These are phyloP conservation scores for Agrilus cyanescens DNA, from an alignment of 2,888 invertebrate species.

Conservation along the genomic window DNA sequence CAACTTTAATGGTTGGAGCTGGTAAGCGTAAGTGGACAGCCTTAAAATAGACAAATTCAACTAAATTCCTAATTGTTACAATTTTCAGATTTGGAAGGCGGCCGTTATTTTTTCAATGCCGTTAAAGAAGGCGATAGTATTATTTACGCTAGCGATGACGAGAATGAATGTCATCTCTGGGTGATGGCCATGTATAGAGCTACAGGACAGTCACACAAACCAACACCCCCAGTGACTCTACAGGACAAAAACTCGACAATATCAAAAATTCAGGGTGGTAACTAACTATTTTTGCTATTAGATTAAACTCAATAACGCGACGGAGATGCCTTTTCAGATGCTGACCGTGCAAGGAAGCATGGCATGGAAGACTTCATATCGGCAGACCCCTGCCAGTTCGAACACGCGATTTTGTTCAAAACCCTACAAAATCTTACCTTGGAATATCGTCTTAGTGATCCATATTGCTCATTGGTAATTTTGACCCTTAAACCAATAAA, in stretches of 20 bases:
- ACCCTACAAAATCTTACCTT: slow-evolving; percentile 84
- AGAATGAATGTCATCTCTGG: slow-evolving; percentile 97
- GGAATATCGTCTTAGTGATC: slow-evolving; percentile 92
- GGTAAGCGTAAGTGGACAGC: slow-evolving; percentile 46
- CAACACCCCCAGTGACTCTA: slow-evolving; percentile 75
- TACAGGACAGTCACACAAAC: slow-evolving; percentile 99
- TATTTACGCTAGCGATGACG: slow-evolving; percentile 90
- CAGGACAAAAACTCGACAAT: slow-evolving; percentile 77
- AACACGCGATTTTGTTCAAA: slow-evolving; percentile 88
- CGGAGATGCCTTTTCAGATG: slow-evolving; percentile 46
- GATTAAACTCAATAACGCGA: slow-evolving; percentile 24
- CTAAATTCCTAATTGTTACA: slow-evolving; percentile 12
- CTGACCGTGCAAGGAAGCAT: slow-evolving; percentile 92
- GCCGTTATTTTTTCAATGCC: slow-evolving; percentile 94
- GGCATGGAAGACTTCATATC: slow-evolving; percentile 99
- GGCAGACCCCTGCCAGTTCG: slow-evolving; percentile 96
- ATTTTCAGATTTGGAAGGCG: slow-evolving; percentile 75
- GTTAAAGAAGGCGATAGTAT: slow-evolving; percentile 97
- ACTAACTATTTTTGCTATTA: slow-evolving; percentile 16
- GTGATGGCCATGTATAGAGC: slow-evolving; percentile 98
- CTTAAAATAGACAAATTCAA: slow-evolving; percentile 11
- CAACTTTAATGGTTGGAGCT: slow-evolving; percentile 87
- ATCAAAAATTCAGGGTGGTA: slow-evolving; percentile 84
- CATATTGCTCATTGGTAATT: slow-evolving; percentile 92
- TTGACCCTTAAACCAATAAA: neutral